Evolutionary conservation across 2,888 invertebrate genomes (phyloP).

Genomic region (Anorthoa munda): DNA sequence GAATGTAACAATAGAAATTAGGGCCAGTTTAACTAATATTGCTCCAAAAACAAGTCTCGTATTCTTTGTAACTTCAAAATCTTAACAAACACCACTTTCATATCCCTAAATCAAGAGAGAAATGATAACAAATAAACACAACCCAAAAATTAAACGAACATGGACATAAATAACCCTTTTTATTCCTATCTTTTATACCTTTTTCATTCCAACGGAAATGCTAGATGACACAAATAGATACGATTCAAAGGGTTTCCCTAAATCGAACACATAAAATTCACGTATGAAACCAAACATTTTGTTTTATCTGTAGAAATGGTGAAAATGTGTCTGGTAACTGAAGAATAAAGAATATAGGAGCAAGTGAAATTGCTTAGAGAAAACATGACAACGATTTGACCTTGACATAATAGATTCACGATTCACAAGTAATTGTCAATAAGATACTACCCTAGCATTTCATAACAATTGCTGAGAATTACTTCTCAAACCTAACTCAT

Average conservation of each 20-base stretch:
- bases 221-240: conserved; percentile 67
- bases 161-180: conserved; percentile 47
- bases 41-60: not conserved
- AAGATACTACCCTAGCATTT: not conserved
- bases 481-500: conserved; percentile 21
- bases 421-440: not conserved
- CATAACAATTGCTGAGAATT: conserved; percentile 17
- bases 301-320: conserved; percentile 48
- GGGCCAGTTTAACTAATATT: not conserved
- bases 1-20: not conserved
- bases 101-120: conserved; percentile 13
- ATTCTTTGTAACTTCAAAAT: not conserved
- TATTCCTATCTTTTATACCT: conserved; percentile 57
- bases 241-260: conserved; percentile 58
- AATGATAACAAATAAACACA: conserved; percentile 53
- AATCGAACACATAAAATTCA: conserved; percentile 64
- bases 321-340: conserved; percentile 37
- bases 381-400: not conserved
- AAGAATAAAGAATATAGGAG: conserved; percentile 12
- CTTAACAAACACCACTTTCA: not conserved
- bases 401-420: not conserved
- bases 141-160: conserved; percentile 53
- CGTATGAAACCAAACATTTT: conserved; percentile 60
- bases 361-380: not conserved
- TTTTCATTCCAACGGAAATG: conserved; percentile 55